phyloP scores from a whole-genome alignment of 1,140 invertebrate genomes.

The Tyrophagus putrescentiae region DNA sequence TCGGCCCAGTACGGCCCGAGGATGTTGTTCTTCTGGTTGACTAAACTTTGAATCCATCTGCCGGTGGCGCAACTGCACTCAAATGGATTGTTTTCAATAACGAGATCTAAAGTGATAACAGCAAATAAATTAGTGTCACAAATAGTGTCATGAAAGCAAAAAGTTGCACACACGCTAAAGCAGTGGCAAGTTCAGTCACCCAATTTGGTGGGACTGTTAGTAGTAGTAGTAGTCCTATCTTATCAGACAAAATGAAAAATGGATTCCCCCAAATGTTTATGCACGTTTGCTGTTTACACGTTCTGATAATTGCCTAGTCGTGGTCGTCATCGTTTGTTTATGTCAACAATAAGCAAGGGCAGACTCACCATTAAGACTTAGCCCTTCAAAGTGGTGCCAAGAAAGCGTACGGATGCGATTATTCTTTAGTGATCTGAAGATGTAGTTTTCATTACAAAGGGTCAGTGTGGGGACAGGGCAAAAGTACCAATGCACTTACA shows the following conservation, averaged over 20 bases:
- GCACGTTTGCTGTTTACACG: no score
- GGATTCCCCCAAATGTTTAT: no score
- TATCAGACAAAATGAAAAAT: neutral
- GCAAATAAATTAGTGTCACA: no score
- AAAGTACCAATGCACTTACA: constrained; percentile 17
- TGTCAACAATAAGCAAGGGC: neutral
- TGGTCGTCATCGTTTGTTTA: no score
- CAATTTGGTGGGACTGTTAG: no score
- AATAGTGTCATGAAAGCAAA: no score
- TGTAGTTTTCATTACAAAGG: neutral
- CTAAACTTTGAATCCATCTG: constrained; percentile 25
- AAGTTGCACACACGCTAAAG: no score
- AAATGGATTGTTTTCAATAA: constrained; percentile 26
- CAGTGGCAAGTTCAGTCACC: no score
- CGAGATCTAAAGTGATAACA: constrained; percentile 8
- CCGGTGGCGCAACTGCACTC: constrained; percentile 23
- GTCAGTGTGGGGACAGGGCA: neutral
- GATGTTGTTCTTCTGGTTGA: constrained; percentile 13
- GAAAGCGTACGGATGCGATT: neutral
- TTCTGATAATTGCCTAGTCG: no score
- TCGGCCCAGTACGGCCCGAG: constrained; percentile 23
- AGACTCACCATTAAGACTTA: neutral
- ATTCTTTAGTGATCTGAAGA: neutral
- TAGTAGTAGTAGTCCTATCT: no score
- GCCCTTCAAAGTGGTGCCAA: neutral